Base-by-base conservation (phyloP, 2,797 vertebrate genomes). In the Gobio occitaniae region DNA sequence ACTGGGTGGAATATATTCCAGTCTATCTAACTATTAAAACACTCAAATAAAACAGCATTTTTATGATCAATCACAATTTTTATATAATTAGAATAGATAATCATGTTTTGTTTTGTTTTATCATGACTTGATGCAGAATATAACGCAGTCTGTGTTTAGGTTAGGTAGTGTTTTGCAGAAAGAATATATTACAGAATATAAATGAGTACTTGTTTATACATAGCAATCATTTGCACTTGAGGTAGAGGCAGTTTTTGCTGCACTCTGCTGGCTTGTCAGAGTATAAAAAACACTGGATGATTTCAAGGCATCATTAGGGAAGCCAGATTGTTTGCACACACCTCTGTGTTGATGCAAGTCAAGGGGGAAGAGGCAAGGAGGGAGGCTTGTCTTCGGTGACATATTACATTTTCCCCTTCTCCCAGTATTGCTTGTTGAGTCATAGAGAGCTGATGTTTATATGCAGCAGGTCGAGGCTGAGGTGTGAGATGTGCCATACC, bases 391-490 rank as follows among this genome's bases (percentile, higher is more conserved):
- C 85, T 66, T 85, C 89, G 90, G 90, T 88, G 85, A 83, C 89
- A 84, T 86, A 75, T 90, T 91, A 84, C 52, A 84, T 84, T 50
- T 48, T 63, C 70, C 63, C 71, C 81, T 84, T 69, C 86, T 86
- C 59, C 29, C 70, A 61, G 82, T 81, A 87, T 69, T 85, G 83
- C 87, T 92, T 90, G 84, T 90, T 91, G 92, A 92, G 87, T 84
- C 54, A 44, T 88, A 90, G 90, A 29, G 89, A 92, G 90, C 63
- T 72, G 89, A 83, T 88, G 89, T 76, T 88, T 78, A 68, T 91
- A 90, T 87, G 29, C 93, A 86, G 90, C 92, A 91, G 88, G 88
- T 90, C 85, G 92, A 91, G 89, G 92, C 89, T 94, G 91, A 92
- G 90, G 87, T 91, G 90, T 93, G 92, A 91, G 41, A 66, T 63